Base-by-base conservation (phyloP, 2,888 invertebrate species). In the Eupsilia transversa region DNA sequence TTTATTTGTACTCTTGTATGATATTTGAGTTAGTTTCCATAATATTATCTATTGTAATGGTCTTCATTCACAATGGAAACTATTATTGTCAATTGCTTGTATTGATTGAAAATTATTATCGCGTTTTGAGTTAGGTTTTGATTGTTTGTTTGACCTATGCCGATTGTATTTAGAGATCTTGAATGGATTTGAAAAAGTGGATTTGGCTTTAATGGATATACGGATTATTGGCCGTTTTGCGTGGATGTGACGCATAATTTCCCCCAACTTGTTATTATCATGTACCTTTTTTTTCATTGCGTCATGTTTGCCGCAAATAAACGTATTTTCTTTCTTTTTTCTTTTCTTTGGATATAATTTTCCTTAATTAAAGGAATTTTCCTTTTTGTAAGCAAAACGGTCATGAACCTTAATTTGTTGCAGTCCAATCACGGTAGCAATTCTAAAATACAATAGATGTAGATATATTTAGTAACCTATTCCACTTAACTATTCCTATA, bases 31-130 rank as follows among this genome's bases (percentile, higher is more conserved):
- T 72, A 12, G n/a, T 56, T 56, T 52, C 27, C 14, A 61, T 46
- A 66, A 56, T 66, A 74, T 63, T 59, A 79, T 63, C 68, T 63
- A 70, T 68, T 76, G 64, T 75, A 38, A 69, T 70, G 46, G 43
- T 49, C 7, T 63, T n/a, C 67, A 73, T 77, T 80, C 67, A 72
- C 71, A 82, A 84, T 84, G 35, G 57, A 54, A 61, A 71, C 49
- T 61, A 68, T 79, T 41, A 61, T 49, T 57, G 57, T 64, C 23
- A 43, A 43, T 57, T 72, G 57, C 72, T 83, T 79, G 41, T 60
- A 70, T 79, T 67, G 57, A 73, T 73, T 59, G 20, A 59, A 27
- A 65, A 63, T 59, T 52, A 49, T 49, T 27, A 59, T 33, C 33
- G 9, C 5, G 10, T 33, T 77, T 30, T 56, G 14, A 10, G 0